These are phyloP conservation scores for Hozukius guyotensis DNA, from an alignment of 2,797 vertebrate genomes.

Conservation along the genomic window DNA sequence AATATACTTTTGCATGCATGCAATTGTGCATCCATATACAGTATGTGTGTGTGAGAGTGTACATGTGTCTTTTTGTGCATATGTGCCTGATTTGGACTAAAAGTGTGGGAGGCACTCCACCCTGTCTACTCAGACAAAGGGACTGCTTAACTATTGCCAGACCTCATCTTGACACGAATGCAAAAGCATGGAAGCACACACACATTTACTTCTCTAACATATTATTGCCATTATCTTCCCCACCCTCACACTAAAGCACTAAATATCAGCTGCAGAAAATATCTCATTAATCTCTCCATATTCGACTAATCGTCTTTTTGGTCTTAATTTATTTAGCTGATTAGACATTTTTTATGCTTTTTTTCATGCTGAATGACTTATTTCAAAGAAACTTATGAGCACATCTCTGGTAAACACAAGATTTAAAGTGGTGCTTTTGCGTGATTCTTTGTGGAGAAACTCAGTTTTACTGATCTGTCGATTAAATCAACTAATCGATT, in stretches of 20 bases:
- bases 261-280: neutral
- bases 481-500: too few relatives aligned
- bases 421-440: too few relatives aligned
- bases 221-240: neutral
- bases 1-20: constrained; percentile 18
- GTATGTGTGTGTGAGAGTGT: neutral
- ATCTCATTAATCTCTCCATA: neutral
- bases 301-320: neutral
- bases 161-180: constrained; percentile 50
- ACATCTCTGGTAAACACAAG: too few relatives aligned
- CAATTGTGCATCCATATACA: neutral
- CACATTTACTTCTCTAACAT: neutral
- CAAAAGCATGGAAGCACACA: constrained; percentile 11
- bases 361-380: too few relatives aligned
- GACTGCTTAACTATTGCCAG: constrained; percentile 71
- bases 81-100: constrained; percentile 44
- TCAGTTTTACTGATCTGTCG: too few relatives aligned
- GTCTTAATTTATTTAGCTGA: too few relatives aligned
- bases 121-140: constrained; percentile 69
- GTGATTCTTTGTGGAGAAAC: too few relatives aligned
- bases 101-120: constrained; percentile 62
- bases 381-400: too few relatives aligned
- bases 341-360: too few relatives aligned
- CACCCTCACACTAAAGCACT: neutral
- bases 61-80: constrained; percentile 12